Percentiles rank a stretch among this genome's conserved stretches.
These are phyloP conservation scores for Ovibos moschatus DNA, from an alignment of 2,113 vertebrate genomes.

Conservation along the genomic window DNA sequence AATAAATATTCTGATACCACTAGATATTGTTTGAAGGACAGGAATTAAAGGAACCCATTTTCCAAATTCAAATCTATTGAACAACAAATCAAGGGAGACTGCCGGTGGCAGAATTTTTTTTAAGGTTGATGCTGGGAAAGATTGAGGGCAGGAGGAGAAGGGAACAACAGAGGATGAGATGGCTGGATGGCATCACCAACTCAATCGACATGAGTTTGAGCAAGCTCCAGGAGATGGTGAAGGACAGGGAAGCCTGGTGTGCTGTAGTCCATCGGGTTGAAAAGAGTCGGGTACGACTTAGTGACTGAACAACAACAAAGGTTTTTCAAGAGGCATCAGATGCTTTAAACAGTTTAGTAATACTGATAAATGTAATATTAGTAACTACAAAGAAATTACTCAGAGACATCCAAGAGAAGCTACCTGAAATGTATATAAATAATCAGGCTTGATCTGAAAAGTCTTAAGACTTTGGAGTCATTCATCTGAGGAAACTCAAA, in stretches of 20 bases:
- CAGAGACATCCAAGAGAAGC: background rate
- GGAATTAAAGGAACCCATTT: conserved; percentile 32
- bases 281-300: background rate
- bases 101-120: background rate
- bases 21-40: background rate
- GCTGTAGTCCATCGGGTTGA: background rate
- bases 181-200: background rate
- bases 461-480: conserved; percentile 8
- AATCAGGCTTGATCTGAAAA: conserved; percentile 55
- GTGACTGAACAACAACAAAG: background rate
- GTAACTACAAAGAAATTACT: conserved; percentile 43
- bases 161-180: background rate
- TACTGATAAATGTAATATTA: conserved; percentile 35
- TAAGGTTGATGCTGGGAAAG: background rate
- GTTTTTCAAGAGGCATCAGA: conserved; percentile 38
- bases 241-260: background rate
- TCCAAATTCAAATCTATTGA: background rate
- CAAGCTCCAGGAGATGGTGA: background rate
- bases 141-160: background rate
- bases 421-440: conserved; percentile 45
- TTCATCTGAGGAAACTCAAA: background rate
- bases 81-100: background rate
- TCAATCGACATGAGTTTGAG: background rate
- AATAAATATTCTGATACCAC: background rate
- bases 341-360: conserved; percentile 49